Evolutionary conservation across 37 sponge, comb jelly and placozoan species (phyloP), one percentile per base, ranked within the genome.

Genomic region (Halichondria panicea): DNA sequence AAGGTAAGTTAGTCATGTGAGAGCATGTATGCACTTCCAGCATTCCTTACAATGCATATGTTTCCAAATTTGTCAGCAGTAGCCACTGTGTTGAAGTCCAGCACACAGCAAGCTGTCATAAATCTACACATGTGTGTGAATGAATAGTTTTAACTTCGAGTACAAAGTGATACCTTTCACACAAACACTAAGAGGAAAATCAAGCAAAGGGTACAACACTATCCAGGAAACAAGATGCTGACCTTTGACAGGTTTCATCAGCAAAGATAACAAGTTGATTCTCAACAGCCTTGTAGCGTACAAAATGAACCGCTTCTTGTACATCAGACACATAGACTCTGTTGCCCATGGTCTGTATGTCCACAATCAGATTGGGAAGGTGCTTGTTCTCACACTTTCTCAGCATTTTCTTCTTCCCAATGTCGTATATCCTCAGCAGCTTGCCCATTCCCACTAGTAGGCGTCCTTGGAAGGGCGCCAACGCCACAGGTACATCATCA

Each of bases 301-400:
- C 44, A 62, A 89, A 95, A 82, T 95, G 96, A 13, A 98, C 79
- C 0, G 92, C 92, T 38, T 95, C 96, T 73, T 97, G 96, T 11
- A 93, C 94, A 80, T 98, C 99, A 31, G 93, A 82, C 48, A 87
- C 96, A 42, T 84, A 91, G 55, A 98, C 77, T 60, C 99, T 64
- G 44, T 45, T 63, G 7, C 96, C 96, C 72, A 87, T 58, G 28
- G 82, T 63, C 60, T 87, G 76, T 8, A 98, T 93, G 70, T 87
- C 91, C 39, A 95, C 96, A 3, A 98, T 74, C 48, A 90, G 53
- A 72, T 89, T 84, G 40, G 98, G 98, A 34, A 97, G 75, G 63
- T 94, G 95, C 90, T 96, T 98, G 65, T 98, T 98, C 66, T 98
- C 99, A 60, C 96, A 95, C 66, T 98, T 98, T 39, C 99, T 76